Conservation (phyloP, 2,888 invertebrate species). For the Embidobia sp. region DNA sequence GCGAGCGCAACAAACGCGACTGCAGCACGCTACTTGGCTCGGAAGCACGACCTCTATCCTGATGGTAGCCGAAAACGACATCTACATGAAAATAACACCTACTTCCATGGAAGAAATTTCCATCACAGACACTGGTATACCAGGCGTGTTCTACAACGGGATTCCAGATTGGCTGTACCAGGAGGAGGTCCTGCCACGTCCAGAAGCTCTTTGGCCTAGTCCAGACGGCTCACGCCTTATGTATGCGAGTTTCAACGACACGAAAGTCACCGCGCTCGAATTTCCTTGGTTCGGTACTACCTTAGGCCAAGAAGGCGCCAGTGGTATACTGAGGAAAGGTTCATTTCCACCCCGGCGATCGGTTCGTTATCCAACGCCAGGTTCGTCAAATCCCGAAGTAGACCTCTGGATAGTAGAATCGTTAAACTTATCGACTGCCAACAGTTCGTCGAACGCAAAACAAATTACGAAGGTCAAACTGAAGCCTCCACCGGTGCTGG, state of each 20-base stretch:
- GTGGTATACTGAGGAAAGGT: conserved; percentile 82
- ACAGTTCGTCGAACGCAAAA: conserved; percentile 74
- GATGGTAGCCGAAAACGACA: conserved; percentile 93
- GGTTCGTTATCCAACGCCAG: conserved; percentile 94
- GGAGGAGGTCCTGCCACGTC: conserved; percentile 93
- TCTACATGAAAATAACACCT: conserved; percentile 90
- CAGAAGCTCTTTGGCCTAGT: conserved; percentile 93
- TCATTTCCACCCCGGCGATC: conserved; percentile 91
- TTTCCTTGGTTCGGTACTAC: conserved; percentile 91
- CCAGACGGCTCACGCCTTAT: conserved; percentile 91
- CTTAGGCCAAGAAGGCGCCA: conserved; percentile 81
- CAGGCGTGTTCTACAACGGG: conserved; percentile 94
- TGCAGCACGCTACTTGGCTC: conserved; percentile 93
- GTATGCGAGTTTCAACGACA: conserved; percentile 94
- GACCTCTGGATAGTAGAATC: conserved; percentile 91
- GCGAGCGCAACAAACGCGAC: conserved; percentile 86
- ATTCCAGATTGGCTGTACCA: conserved; percentile 98
- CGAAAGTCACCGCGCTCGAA: conserved; percentile 79
- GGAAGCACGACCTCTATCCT: conserved; percentile 89
- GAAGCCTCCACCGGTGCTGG: conserved; percentile 88
- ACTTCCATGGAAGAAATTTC: conserved; percentile 85
- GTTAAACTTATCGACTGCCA: conserved; percentile 84
- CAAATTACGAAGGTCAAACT: conserved; percentile 82
- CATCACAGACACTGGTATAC: conserved; percentile 89
- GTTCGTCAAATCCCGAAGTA: conserved; percentile 92